Base-by-base conservation (phyloP, 2,888 invertebrate genomes). In the Lasioglossum calceatum region DNA sequence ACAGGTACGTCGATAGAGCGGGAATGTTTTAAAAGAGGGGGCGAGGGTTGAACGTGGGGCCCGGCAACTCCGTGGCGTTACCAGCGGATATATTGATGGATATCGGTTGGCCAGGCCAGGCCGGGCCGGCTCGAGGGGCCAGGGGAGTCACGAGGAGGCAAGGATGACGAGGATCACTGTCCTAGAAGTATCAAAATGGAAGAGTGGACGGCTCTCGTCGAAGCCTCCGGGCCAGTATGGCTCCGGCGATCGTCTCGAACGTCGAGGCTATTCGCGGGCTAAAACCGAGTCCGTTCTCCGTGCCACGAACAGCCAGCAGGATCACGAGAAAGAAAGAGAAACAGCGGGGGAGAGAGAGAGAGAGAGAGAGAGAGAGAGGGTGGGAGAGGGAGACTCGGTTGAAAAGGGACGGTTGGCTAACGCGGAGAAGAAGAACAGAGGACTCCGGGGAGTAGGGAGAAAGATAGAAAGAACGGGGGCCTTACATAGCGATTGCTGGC, bases 401-500 rank as follows among this genome's bases (percentile, higher is more conserved):
- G 86, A 85, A 82, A 67, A 82, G 75, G 82, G 72, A 81, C 77
- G 74, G 76, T 16, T 14, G 77, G 14, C 32, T 39, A 14, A 73
- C 39, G 76, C 42, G 71, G 23, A n/a, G 54, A 54, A 47, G 73
- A 74, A 82, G 79, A 82, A 79, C 87, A 87, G 88, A 81, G 50
- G 84, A 74, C 79, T 5, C 39, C 47, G 77, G 71, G 81, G 79
- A 67, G 76, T 50, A 72, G 79, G 76, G 86, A 88, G 88, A 84
- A 86, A 82, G 86, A 89, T 88, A 88, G 87, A 88, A 90, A 86
- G 91, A 90, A 88, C 89, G 90, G 89, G 88, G 88, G 87, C 91
- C 91, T 92, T 91, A 93, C 91, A 90, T 90, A 92, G 92, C 92
- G 92, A 92, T 92, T 87, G 90, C 91, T 88, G 90, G 87, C 90